Evolutionary conservation across 2,888 invertebrate genomes (phyloP), one percentile per base, ranked within the genome.

Genomic region (Anarsia innoxiella): DNA sequence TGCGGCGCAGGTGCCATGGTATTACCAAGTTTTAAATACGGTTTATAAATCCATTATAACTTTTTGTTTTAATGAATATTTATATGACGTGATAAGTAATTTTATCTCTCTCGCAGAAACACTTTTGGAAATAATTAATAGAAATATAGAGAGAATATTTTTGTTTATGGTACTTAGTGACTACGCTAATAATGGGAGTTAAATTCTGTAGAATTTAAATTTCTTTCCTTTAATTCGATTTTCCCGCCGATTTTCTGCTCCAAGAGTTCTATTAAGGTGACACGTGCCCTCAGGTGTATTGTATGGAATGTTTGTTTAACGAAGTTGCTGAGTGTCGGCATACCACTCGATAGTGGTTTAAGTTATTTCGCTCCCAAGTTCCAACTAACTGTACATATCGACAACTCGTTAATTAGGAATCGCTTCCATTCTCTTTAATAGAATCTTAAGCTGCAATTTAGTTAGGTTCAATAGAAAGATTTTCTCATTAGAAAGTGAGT

Each of bases 11-110:
- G 60, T 74, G 75, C 64, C 56, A 45, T 51, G 48, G 53, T 60
- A 65, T 60, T 48, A 53, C 51, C 42, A 60, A 70, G 63, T 67
- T 66, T 61, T 59, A 53, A 67, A 67, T 64, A 64, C 54, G 56
- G 58, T 68, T 65, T 62, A 66, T 66, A 67, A 72, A 68, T 69
- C 62, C 60, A 69, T 68, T 65, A 59, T 49, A 76, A 77, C 59
- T 77, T 78, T 66, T 59, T 44, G 50, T 48, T 43, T 58, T 56
- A 46, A 66, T 69, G 64, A 70, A 73, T 75, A 73, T 73, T 70
- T 61, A 64, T 65, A 55, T 41, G 43, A 39, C 40, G 41, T 39
- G 35, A 39, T 39, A 28, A 34, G 27, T 31, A 14, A 26, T 23
- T 33, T 33, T 26, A 33, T 25, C 8, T 12, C 6, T n/a, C n/a